Evolutionary conservation across 1,140 invertebrate genomes (phyloP).

Genomic region (Centruroides sculpturatus): DNA sequence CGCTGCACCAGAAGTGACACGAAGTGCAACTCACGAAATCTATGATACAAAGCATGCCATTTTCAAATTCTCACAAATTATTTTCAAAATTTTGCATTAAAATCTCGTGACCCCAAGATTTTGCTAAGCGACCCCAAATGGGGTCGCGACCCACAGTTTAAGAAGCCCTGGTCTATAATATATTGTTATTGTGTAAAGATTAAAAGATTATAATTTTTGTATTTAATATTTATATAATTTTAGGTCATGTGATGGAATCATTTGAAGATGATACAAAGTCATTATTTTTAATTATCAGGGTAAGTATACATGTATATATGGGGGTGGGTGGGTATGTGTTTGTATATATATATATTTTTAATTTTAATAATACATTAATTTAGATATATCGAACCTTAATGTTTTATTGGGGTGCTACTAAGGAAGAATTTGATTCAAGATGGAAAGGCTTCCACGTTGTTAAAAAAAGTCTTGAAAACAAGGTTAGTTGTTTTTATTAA

Average conservation of each 20-base stretch:
- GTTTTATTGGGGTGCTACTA: conserved; percentile 36
- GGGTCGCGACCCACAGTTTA: too few relatives aligned
- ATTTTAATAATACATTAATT: conserved; percentile 5
- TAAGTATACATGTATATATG: conserved; percentile 22
- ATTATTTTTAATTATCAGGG: conserved; percentile 41
- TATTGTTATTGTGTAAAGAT: too few relatives aligned
- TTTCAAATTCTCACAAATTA: too few relatives aligned
- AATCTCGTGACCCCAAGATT: too few relatives aligned
- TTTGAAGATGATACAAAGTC: conserved; percentile 61
- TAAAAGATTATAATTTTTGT: too few relatives aligned
- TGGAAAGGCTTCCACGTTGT: conserved; percentile 42
- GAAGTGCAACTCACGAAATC: too few relatives aligned
- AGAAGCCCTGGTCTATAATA: too few relatives aligned
- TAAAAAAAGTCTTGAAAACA: conserved; percentile 45
- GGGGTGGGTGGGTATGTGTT: conserved; percentile 16
- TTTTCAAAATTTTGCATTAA: too few relatives aligned
- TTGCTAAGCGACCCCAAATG: too few relatives aligned
- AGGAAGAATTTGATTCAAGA: conserved; percentile 36
- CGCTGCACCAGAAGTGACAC: too few relatives aligned
- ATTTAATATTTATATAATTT: neutral
- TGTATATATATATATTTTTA: conserved; percentile 3
- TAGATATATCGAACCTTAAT: conserved; percentile 46
- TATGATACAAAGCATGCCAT: too few relatives aligned
- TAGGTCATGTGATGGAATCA: conserved; percentile 38
- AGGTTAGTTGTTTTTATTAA: conserved; percentile 21